Base-by-base conservation (phyloP, 2,797 vertebrate genomes). In the Hafferia zeledoni region DNA sequence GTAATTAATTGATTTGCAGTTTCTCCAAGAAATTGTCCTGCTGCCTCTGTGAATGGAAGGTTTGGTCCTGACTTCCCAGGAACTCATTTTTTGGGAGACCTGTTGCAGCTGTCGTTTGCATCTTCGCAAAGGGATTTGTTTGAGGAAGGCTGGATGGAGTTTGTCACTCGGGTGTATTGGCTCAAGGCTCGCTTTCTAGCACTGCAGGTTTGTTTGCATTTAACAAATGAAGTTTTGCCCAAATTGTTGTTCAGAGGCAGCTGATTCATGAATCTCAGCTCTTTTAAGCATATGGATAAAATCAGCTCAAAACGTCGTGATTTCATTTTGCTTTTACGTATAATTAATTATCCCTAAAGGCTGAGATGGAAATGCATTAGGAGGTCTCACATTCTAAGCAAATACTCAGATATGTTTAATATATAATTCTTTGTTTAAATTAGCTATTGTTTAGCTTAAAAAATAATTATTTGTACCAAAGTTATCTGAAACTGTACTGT, bases 101-200 rank as follows among this genome's bases (percentile, higher is more conserved):
- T 99, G 71, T 97, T 99, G 68, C 98, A 99, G 85, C 94, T 99
- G 81, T 98, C 98, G 0, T 98, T 99, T 10, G 99, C 99, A 3
- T 99, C 99, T 0, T 99, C 99, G 3, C 99, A 99, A 86, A 97
- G 97, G n/a, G 99, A 99, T 91, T 94, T 99, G 37, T 99, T 99
- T 94, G 98, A 98, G 95, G 98, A 98, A 2, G 97, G 97, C 89
- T 99, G 99, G 99, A 95, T 99, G 72, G 98, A 98, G 68, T 98
- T 99, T 60, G 98, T 99, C 61, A 98, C 99, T 57, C 98, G 99
- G 0, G 99, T 99, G 44, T 99, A 99, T 69, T 99, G 99, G 99
- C 98, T 99, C 60, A 99, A 99, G 95, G 99, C 99, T 23, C 98
- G 99, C 9, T 99, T 99, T 72, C 97, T 99, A 52, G 98, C 99